Base-by-base conservation (phyloP, 2,113 vertebrate species). In the Barnardius zonarius region DNA sequence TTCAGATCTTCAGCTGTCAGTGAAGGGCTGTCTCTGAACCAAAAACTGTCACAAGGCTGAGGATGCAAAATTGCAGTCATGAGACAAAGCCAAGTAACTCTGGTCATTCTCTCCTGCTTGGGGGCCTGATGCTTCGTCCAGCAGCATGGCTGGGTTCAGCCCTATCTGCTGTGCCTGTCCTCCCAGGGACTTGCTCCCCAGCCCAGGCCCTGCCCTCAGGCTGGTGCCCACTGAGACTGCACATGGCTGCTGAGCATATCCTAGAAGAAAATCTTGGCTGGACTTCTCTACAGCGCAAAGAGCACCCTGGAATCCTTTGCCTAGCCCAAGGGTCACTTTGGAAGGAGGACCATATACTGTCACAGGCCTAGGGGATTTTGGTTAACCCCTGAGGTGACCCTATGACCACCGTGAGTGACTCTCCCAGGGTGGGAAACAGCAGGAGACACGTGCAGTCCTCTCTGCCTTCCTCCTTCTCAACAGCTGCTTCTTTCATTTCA, bases 401-500 rank as follows among this genome's bases (percentile, higher is more conserved):
- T 74, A 9, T 31, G 55, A 31, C 48, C 35, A 44, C 44, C 28
- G 14, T 0, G 0, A 64, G 28, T 2, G 3, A 72, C 39, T 72
- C 13, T 19, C 17, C 83, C 0, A 0, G 30, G 30, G 27, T 64
- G 49, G 48, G 41, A 82, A 88, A 44, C 0, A 4, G 62, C 31
- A 90, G 69, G 43, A 69, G 27, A 74, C 27, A 63, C 4, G 0
- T 54, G 35, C 54, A 44, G 27, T 48, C 16, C 54, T 72, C 61
- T 74, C n/a, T 79, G 75, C 67, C 48, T 91, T 74, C 52, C 23
- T 93, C 49, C 54, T 49, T 73, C 76, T 81, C 0, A 0, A 67
- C 86, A 95, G 54, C 39, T 91, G 83, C 63, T 93, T 83, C 75
- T 83, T 77, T 86, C 68, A 69, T 83, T 83, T 88, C 83, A 48